Evolutionary conservation across 37 sponge, comb jelly and placozoan species (phyloP), one percentile per base, ranked within the genome.

Genomic region (Aphrocallistes beatrix): DNA sequence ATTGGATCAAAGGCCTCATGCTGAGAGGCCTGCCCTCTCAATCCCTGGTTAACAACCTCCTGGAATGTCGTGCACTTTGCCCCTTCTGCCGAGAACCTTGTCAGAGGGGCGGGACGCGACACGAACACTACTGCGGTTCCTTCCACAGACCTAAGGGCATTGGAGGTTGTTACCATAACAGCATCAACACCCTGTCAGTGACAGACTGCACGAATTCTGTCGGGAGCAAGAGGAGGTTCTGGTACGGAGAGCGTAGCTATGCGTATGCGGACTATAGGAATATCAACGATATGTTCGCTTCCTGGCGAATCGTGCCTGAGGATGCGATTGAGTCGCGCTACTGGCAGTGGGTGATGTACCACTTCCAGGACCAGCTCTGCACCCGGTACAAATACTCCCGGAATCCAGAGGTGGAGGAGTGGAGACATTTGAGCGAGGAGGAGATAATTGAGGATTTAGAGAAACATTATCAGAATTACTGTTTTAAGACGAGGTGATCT

Each of bases 91-190:
- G 75, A 3, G 75, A 60, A 30, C 75, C 75, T 1, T 60, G 75
- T 13, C 75, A 60, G 75, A 3, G 75, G n/a, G 75, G 75, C 32
- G 75, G 75, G 8, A 60, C 34, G 32, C 25, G n/a, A 30, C 75
- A 60, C 75, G 28, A 60, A 28, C 75, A 60, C 75, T 60, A 60
- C 34, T 60, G 75, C 75, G 75, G 75, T 6, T 60, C 75, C 25
- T 60, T 60, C 75, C 75, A 60, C 75, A 60, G 75, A 60, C 75
- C 75, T 3, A 60, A 60, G 34, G 75, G 75, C 75, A 60, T 60
- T 6, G 75, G 75, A 3, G 75, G 75, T 3, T 60, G 75, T 30
- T 60, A 60, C 34, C 75, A 60, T 30, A 60, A 60, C 75, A 32
- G 6, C 6, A 60, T 60, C 3, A 3, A 13, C 3, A 60, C 75